Evolutionary conservation across 2,113 vertebrate species (phyloP), one percentile per base, ranked within the genome.

Genomic region (Amia ocellicauda): DNA sequence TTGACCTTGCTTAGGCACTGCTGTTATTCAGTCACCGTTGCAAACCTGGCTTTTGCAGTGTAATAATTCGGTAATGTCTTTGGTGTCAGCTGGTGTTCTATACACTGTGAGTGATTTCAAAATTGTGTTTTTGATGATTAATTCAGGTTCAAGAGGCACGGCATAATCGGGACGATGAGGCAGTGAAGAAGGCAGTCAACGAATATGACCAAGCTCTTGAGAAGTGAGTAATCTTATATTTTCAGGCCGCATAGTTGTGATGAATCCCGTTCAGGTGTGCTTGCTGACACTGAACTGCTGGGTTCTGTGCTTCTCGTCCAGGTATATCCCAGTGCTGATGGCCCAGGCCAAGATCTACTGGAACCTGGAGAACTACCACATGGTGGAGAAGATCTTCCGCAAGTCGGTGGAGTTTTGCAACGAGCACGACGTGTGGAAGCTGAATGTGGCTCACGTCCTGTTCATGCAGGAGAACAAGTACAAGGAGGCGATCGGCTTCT

Each of bases 391-490:
- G 85, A 94, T 97, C 60, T 98, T 98, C 82, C 92, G 89, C 22
- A 96, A 94, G 67, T 98, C 96, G 0, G 88, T 92, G 69, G 95
- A 97, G 71, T 92, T 96, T 74, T 98, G 94, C 67, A 94, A 91
- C 0, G 93, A 97, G 5, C 89, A 96, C 0, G 92, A 98, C 52
- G 93, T 93, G 5, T 98, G 94, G 96, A 96, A 93, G 74, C 86
- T 98, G 65, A 98, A 98, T 2, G 93, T 96, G 67, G 96, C 96
- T 42, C 96, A 98, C 2, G 93, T 97, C 53, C 91, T 97, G 45
- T 98, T 98, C 85, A 96, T 98, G 96, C 95, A 98, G 69, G 91
- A 92, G 75, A 93, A 87, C 84, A 98, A 96, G 45, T 96, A 98
- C 84, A 97, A 94, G 78, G 93, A 98, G 73, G 94, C 96, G 59